A percentile compares a stretch with the other conserved stretches of the same genome.
Evolutionary conservation across 2,888 invertebrate genomes (phyloP).

Genomic region (Drosophila mettleri): DNA sequence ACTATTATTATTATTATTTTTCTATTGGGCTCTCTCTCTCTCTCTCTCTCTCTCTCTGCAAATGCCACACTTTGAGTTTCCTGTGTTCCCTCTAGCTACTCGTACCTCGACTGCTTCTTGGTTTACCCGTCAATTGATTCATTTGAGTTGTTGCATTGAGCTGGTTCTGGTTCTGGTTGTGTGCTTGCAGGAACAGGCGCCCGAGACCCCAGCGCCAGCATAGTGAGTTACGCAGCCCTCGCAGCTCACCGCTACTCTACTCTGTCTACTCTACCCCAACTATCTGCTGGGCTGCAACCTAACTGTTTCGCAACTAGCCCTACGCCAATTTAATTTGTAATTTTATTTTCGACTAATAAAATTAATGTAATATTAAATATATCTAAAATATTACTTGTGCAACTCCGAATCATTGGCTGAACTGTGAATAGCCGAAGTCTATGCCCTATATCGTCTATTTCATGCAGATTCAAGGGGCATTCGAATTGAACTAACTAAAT

Average conservation of each 20-base stretch:
- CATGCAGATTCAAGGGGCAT: no score
- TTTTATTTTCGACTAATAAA: constrained; percentile 8
- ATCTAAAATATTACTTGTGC: neutral
- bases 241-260: neutral
- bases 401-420: neutral
- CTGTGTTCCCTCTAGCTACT: neutral
- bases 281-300: neutral
- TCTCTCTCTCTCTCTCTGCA: neutral
- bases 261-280: neutral
- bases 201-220: constrained; percentile 72
- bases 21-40: constrained; percentile 13
- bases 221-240: constrained; percentile 40
- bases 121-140: constrained; percentile 4
- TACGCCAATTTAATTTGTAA: neutral
- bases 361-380: neutral
- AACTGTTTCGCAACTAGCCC: no score
- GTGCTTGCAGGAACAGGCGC: constrained; percentile 71
- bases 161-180: constrained; percentile 23
- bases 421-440: neutral
- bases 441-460: neutral
- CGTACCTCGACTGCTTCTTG: constrained; percentile 6
- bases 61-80: constrained; percentile 2
- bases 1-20: constrained; percentile 2
- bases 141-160: constrained; percentile 4
- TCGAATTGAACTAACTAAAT: no score